A percentile compares a stretch with the other conserved stretches of the same genome.
Conservation (phyloP, 2,113 vertebrate species). For the Thermophis baileyi region DNA sequence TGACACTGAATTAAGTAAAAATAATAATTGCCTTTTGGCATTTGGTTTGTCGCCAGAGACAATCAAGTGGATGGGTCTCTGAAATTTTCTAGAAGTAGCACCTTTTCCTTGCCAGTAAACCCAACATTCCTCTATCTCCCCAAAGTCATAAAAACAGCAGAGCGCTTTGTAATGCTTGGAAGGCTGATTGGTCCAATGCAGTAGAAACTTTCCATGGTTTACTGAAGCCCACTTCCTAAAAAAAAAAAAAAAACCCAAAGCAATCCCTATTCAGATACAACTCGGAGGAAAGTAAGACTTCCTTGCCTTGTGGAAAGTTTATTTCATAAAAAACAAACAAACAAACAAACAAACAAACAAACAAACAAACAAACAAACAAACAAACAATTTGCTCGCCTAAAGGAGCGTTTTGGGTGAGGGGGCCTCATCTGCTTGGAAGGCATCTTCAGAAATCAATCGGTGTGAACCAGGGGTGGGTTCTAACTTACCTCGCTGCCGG, state of each 20-base stretch:
- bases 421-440: not conserved
- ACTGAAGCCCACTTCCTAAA: not conserved
- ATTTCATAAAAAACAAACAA: not conserved
- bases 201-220: not conserved
- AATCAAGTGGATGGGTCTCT: not conserved
- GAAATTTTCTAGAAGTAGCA: not conserved
- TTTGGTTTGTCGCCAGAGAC: not conserved
- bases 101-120: not conserved
- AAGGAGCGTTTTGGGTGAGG: no score
- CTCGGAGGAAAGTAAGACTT: not conserved
- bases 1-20: not conserved
- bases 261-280: not conserved
- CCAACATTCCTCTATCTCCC: not conserved
- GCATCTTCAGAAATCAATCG: not conserved
- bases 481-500: no score
- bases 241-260: no score
- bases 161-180: not conserved
- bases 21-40: not conserved
- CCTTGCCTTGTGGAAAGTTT: not conserved
- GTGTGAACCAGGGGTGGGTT: no score
- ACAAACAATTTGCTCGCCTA: not conserved
- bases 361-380: no score
- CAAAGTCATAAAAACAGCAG: not conserved
- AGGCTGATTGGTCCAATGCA: not conserved
- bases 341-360: no score